phyloP scores from a whole-genome alignment of 2,113 vertebrate genomes.

The Labeo rohita region DNA sequence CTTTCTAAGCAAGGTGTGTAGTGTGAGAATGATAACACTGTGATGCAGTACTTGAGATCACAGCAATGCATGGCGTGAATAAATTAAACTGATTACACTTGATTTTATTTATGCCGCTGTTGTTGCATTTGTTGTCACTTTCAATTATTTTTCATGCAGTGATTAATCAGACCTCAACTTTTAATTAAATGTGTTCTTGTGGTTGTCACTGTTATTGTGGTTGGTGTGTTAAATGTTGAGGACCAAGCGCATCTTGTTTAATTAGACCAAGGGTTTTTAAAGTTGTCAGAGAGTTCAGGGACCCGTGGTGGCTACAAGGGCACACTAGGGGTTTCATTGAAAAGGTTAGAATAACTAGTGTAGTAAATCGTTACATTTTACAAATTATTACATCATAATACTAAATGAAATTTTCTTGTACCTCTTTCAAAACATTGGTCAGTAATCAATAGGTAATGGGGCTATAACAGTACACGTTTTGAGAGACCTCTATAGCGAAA shows the following conservation, averaged over 20 bases:
- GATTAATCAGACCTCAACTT: background rate
- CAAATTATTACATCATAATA: background rate
- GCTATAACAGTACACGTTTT: background rate
- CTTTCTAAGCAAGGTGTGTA: background rate
- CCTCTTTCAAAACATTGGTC: background rate
- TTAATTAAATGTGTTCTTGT: slow-evolving; percentile 15
- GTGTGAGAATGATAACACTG: background rate
- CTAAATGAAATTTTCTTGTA: background rate
- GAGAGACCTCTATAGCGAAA: no score
- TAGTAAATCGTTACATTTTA: background rate
- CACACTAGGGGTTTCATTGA: no score
- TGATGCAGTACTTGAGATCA: background rate
- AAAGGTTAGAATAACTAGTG: background rate
- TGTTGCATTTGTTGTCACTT: slow-evolving; percentile 8
- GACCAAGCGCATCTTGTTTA: background rate
- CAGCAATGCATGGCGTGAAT: background rate
- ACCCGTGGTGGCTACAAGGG: background rate
- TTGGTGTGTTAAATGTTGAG: background rate
- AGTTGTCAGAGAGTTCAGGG: background rate
- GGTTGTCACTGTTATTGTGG: background rate
- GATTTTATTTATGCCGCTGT: slow-evolving; percentile 17
- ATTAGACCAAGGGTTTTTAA: background rate
- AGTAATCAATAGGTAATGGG: background rate
- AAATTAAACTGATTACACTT: background rate
- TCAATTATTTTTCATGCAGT: background rate